Evolutionary conservation across 2,113 vertebrate genomes (phyloP).

Genomic region (Phyllopteryx taeniolatus): DNA sequence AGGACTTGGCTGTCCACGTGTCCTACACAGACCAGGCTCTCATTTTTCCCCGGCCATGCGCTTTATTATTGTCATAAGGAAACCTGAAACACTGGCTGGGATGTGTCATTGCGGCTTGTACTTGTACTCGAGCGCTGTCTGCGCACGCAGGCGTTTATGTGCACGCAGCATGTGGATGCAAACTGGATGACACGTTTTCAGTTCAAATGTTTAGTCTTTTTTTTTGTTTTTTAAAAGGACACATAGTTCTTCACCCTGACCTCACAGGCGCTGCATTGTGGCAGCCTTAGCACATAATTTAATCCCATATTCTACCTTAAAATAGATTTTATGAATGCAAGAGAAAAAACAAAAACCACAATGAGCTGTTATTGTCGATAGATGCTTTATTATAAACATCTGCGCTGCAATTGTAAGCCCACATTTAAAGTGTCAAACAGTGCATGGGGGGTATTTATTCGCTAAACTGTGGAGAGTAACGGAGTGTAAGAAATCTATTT

Average conservation of each 20-base stretch:
- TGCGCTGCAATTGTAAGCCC: not conserved
- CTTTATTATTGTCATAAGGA: slow-evolving; percentile 60
- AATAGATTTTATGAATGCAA: slow-evolving; percentile 17
- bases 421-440: not conserved
- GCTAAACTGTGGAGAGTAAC: not conserved
- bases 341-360: not conserved
- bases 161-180: not conserved
- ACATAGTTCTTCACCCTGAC: slow-evolving; percentile 44
- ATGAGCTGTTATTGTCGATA: slow-evolving; percentile 4
- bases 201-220: slow-evolving; percentile 61
- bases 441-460: not conserved
- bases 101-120: slow-evolving; percentile 51
- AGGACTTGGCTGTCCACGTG: slow-evolving; percentile 27
- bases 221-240: slow-evolving; percentile 36
- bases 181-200: slow-evolving; percentile 33
- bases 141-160: not conserved
- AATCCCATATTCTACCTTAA: slow-evolving; percentile 14
- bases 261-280: slow-evolving; percentile 41
- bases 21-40: slow-evolving; percentile 34
- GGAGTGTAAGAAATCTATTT: not conserved
- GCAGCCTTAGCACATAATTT: slow-evolving; percentile 22
- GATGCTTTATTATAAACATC: not conserved
- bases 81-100: slow-evolving; percentile 42
- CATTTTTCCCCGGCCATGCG: slow-evolving; percentile 42
- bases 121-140: not conserved